Percentiles rank a stretch among this genome's conserved stretches.
phyloP scores from a whole-genome alignment of 2,888 invertebrate genomes.

The Noctua comes region DNA sequence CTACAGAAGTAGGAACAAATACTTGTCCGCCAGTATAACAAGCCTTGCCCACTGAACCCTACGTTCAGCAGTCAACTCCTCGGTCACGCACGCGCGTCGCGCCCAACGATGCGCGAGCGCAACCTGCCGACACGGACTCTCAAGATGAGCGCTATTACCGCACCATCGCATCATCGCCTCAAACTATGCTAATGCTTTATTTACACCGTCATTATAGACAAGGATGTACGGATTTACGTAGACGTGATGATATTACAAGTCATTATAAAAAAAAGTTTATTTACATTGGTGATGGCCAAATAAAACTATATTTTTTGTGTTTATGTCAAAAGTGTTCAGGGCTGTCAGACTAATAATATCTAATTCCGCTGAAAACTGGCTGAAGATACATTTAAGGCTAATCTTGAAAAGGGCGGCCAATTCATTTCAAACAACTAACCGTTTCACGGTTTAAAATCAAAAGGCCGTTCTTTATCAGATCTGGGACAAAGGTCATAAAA shows the following conservation, averaged over 20 bases:
- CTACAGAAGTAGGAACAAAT: background rate
- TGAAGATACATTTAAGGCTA: background rate
- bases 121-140: constrained; percentile 36
- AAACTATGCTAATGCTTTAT: constrained; percentile 37
- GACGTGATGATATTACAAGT: constrained; percentile 6
- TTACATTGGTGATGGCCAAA: background rate
- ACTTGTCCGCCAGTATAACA: too few relatives aligned
- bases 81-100: constrained; percentile 49
- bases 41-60: constrained; percentile 31
- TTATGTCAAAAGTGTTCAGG: background rate
- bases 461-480: background rate
- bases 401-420: background rate
- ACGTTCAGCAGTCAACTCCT: background rate
- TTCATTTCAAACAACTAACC: background rate
- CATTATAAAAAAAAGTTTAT: background rate
- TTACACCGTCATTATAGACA: constrained; percentile 23
- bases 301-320: background rate
- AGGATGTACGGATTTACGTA: background rate
- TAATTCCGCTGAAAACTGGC: background rate
- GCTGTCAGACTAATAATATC: background rate
- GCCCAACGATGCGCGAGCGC: constrained; percentile 24
- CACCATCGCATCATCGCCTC: constrained; percentile 14
- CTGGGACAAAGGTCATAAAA: background rate
- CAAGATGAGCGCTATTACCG: constrained; percentile 25
- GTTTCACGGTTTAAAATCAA: background rate